A percentile compares a stretch with the other conserved stretches of the same genome.
Evolutionary conservation across 2,113 vertebrate genomes (phyloP).

Genomic region (Merops nubicus): DNA sequence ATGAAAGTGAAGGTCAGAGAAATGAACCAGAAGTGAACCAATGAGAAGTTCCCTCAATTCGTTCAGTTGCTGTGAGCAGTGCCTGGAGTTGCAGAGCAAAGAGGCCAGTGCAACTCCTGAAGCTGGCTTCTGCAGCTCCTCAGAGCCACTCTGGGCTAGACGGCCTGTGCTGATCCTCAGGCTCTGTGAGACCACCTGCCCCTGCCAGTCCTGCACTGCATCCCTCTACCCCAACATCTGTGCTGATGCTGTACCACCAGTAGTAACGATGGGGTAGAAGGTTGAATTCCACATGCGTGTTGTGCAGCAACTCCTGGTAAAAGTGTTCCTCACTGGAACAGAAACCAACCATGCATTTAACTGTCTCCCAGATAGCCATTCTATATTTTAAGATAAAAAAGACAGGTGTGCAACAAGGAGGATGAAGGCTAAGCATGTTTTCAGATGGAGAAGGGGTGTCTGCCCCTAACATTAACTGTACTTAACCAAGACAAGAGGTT

Average conservation of each 20-base stretch:
- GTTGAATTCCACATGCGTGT: not conserved
- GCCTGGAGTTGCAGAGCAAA: not conserved
- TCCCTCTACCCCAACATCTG: not conserved
- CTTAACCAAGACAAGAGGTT: not conserved
- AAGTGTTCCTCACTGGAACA: not conserved
- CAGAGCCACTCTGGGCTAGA: not conserved
- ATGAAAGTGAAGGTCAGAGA: not conserved
- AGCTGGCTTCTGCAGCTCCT: not conserved
- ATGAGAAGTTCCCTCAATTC: not conserved
- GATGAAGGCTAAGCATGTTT: not conserved
- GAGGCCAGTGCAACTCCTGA: not conserved
- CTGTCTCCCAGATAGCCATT: not conserved
- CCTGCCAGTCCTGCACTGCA: not conserved
- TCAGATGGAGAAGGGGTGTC: not conserved
- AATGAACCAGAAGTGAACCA: not conserved
- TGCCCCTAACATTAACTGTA: not conserved
- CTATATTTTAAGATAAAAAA: not conserved
- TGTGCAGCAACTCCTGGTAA: not conserved
- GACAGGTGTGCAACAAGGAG: not conserved
- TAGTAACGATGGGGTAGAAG: not conserved
- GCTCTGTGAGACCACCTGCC: not conserved
- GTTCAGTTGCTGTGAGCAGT: not conserved
- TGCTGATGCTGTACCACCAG: not conserved
- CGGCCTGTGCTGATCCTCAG: rapidly evolving
- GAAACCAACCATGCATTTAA: not conserved